Conservation (phyloP, 2,113 vertebrate genomes). For the Sisor rabdophorus region DNA sequence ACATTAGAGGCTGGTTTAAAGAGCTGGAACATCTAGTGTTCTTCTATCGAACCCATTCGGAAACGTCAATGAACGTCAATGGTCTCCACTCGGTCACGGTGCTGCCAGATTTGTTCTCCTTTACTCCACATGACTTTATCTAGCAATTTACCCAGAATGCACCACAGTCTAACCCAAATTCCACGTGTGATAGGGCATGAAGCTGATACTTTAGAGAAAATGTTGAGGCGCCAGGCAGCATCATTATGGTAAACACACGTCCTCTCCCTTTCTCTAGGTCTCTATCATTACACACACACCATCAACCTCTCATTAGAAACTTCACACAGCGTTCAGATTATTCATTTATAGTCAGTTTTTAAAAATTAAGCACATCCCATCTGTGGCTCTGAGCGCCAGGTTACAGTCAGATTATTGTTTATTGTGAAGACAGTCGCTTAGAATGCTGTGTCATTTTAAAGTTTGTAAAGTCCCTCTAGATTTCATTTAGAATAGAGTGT, state of each 20-base stretch:
- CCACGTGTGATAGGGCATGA: background rate
- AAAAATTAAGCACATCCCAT: background rate
- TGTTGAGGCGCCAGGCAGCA: background rate
- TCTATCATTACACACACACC: background rate
- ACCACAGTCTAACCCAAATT: background rate
- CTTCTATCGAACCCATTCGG: background rate
- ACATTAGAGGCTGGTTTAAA: too few relatives aligned
- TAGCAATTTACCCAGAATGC: background rate
- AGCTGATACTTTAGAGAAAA: background rate
- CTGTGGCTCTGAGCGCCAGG: too few relatives aligned
- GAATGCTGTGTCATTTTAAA: background rate
- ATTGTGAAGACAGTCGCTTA: background rate
- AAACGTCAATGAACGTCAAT: too few relatives aligned
- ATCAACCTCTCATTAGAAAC: constrained; percentile 17
- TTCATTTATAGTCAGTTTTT: background rate
- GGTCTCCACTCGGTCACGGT: too few relatives aligned
- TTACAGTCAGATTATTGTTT: background rate
- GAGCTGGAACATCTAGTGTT: too few relatives aligned
- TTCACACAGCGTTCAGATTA: background rate
- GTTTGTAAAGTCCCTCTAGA: background rate
- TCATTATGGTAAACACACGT: background rate
- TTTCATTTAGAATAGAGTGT: background rate
- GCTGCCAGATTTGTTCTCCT: too few relatives aligned
- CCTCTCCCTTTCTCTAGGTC: too few relatives aligned
- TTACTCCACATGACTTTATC: background rate